phyloP scores from a whole-genome alignment of 1,140 invertebrate genomes.

The Battus philenor region DNA sequence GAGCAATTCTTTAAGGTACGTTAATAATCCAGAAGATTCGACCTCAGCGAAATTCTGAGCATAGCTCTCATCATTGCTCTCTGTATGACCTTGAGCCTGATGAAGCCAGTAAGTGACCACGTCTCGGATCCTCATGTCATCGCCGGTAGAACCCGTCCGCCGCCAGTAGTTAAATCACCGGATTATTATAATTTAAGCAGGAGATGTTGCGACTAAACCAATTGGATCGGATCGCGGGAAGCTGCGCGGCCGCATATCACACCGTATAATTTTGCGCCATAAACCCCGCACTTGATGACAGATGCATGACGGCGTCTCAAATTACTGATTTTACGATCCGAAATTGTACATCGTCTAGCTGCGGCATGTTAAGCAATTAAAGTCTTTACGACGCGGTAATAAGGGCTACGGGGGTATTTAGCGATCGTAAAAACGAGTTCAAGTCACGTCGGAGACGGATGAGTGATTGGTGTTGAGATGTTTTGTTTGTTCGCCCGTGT shows the following conservation, averaged over 20 bases:
- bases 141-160: no score
- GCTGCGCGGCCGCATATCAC: conserved; percentile 17
- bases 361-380: not conserved
- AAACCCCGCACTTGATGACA: conserved; percentile 24
- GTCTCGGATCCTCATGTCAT: no score
- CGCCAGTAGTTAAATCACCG: no score
- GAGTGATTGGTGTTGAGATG: conserved; percentile 4
- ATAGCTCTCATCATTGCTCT: no score
- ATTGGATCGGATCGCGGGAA: conserved; percentile 14
- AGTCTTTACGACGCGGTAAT: conserved; percentile 2
- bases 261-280: conserved; percentile 27
- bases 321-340: conserved; percentile 22
- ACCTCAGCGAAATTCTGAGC: no score
- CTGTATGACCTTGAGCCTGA: no score
- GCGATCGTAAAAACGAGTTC: not conserved
- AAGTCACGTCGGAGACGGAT: conserved; percentile 6
- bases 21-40: no score
- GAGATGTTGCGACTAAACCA: conserved; percentile 17
- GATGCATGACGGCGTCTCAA: conserved; percentile 22
- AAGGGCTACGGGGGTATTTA: not conserved
- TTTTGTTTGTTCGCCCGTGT: conserved; percentile 5
- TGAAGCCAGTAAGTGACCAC: no score
- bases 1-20: no score
- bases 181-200: no score
- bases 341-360: conserved; percentile 17